Conservation (phyloP, 2,797 vertebrate genomes). For the Emydoidea blandingii region DNA sequence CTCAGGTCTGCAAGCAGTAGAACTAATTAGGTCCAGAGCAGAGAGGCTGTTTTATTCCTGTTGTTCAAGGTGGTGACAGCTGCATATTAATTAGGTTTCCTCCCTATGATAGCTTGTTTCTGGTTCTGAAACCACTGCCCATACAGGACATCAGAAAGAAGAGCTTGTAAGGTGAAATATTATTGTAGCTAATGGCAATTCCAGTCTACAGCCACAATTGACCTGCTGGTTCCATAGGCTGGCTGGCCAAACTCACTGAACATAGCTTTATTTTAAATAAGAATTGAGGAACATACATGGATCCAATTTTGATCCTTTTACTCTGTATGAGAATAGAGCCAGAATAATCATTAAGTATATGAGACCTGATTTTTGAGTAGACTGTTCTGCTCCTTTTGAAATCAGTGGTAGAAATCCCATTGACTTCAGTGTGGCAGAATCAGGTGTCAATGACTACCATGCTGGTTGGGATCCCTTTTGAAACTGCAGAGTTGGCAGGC, state of each 20-base stretch:
- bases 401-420: background rate
- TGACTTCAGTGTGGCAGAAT: background rate
- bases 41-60: no score
- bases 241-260: background rate
- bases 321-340: background rate
- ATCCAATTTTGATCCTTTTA: background rate
- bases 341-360: background rate
- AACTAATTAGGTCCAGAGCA: no score
- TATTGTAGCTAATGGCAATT: background rate
- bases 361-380: fast-evolving
- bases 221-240: background rate
- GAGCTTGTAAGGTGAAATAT: background rate
- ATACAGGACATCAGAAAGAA: background rate
- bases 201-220: fast-evolving
- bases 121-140: background rate
- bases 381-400: background rate
- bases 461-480: background rate
- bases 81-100: background rate
- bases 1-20: background rate
- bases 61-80: background rate
- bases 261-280: background rate
- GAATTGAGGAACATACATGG: background rate
- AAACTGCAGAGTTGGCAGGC: background rate
- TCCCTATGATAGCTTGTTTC: background rate
- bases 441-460: background rate